These are phyloP conservation scores for Pandemis corylana DNA, from an alignment of 2,888 invertebrate species.

Conservation along the genomic window DNA sequence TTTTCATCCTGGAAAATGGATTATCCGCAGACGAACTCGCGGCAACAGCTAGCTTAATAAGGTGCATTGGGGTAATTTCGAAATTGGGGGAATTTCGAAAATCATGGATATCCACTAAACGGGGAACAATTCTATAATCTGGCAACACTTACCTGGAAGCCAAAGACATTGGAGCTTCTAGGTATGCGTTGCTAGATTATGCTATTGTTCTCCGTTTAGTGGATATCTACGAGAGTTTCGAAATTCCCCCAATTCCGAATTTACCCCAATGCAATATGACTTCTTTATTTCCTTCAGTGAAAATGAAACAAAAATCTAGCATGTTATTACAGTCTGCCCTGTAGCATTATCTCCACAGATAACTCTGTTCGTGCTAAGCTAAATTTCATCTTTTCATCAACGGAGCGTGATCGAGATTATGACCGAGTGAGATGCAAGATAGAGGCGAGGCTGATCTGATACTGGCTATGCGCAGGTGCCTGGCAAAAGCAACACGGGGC, in stretches of 20 bases:
- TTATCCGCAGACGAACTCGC: not conserved
- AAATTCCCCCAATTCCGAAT: too few species aligned
- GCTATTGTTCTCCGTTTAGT: too few species aligned
- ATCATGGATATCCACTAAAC: too few species aligned
- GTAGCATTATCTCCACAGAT: constrained; percentile 18
- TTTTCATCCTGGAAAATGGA: not conserved
- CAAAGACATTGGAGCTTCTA: too few species aligned
- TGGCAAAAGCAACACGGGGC: not conserved
- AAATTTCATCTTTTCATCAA: constrained; percentile 25
- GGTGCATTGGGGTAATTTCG: too few species aligned
- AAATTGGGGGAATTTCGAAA: too few species aligned
- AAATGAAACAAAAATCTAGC: not conserved
- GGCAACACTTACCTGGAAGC: too few species aligned
- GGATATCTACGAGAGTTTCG: too few species aligned
- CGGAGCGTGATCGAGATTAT: constrained; percentile 18
- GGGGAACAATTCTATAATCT: too few species aligned
- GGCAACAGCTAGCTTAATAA: too few species aligned
- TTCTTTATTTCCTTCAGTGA: not conserved
- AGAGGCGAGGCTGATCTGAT: constrained; percentile 14
- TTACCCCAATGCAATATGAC: not conserved
- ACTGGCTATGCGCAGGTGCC: constrained; percentile 14
- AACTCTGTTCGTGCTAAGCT: constrained; percentile 12
- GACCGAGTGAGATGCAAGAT: not conserved
- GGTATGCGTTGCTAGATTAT: too few species aligned
- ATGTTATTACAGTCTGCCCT: not conserved